phyloP scores from a whole-genome alignment of 2,888 invertebrate species.

The Alitta virens region DNA sequence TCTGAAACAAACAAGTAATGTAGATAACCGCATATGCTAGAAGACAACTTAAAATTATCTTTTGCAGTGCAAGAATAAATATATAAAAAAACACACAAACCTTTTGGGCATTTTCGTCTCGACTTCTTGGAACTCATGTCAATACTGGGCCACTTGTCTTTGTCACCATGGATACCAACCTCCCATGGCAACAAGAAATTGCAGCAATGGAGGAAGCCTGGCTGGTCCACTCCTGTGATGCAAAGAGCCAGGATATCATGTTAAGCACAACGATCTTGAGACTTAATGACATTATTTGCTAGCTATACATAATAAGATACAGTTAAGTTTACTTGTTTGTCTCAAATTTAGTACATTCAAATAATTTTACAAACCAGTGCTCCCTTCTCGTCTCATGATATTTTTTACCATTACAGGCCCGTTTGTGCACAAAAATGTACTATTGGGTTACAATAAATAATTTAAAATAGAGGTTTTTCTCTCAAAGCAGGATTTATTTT shows the following conservation, averaged over 20 bases:
- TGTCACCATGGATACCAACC: constrained; percentile 65
- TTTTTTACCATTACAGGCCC: too few relatives aligned
- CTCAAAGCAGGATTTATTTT: too few relatives aligned
- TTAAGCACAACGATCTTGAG: background rate
- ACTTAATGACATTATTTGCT: background rate
- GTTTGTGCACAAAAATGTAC: too few relatives aligned
- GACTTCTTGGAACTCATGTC: constrained; percentile 50
- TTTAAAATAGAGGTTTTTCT: too few relatives aligned
- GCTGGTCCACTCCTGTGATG: constrained; percentile 68
- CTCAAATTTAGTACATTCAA: too few relatives aligned
- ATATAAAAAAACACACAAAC: too few relatives aligned
- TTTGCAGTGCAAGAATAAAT: background rate
- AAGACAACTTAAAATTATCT: background rate
- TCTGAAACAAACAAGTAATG: constrained; percentile 26
- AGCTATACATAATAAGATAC: too few relatives aligned
- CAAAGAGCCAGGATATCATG: background rate
- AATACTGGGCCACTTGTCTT: constrained; percentile 56
- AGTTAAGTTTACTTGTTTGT: too few relatives aligned
- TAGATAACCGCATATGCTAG: background rate
- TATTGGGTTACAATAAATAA: too few relatives aligned
- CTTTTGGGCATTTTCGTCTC: constrained; percentile 44
- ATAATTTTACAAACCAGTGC: too few relatives aligned
- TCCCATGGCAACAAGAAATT: constrained; percentile 95
- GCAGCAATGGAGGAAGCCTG: constrained; percentile 84
- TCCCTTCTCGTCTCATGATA: too few relatives aligned